These are phyloP conservation scores for Drosophila falleni DNA, from an alignment of 2,888 invertebrate genomes.

Conservation along the genomic window DNA sequence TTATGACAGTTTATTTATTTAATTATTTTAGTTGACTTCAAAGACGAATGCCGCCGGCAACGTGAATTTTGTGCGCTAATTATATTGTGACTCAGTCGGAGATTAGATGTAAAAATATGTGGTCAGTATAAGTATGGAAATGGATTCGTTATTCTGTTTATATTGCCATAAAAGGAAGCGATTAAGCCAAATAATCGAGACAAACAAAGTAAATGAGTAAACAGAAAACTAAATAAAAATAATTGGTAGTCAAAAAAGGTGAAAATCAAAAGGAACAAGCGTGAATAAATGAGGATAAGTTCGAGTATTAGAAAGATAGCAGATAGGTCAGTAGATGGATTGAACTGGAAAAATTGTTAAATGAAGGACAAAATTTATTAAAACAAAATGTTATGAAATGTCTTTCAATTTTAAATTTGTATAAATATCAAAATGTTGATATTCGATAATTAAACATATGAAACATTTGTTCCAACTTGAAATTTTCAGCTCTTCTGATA, in stretches of 20 bases:
- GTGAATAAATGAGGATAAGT: background rate
- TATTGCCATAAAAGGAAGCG: constrained; percentile 24
- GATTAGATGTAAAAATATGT: constrained; percentile 52
- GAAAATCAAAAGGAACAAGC: constrained; percentile 2
- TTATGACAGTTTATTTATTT: constrained; percentile 81
- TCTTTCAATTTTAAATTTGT: no score
- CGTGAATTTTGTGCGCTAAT: constrained; percentile 45
- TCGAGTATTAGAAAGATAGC: background rate
- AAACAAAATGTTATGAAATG: no score
- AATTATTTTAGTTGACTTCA: constrained; percentile 68
- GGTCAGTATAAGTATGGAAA: constrained; percentile 22
- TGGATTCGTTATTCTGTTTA: constrained; percentile 4
- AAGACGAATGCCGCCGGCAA: constrained; percentile 43
- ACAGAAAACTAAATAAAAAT: background rate
- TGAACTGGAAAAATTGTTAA: background rate
- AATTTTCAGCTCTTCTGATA: background rate
- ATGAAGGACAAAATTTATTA: no score
- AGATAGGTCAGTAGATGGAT: background rate
- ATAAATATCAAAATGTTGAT: no score
- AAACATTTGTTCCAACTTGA: background rate
- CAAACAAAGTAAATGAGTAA: constrained; percentile 10
- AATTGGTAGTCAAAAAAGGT: constrained; percentile 2
- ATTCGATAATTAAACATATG: background rate
- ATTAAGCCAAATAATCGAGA: constrained; percentile 8
- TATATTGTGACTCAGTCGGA: constrained; percentile 76